Base-by-base conservation (phyloP, 2,113 vertebrate genomes). In the Chunga burmeisteri region DNA sequence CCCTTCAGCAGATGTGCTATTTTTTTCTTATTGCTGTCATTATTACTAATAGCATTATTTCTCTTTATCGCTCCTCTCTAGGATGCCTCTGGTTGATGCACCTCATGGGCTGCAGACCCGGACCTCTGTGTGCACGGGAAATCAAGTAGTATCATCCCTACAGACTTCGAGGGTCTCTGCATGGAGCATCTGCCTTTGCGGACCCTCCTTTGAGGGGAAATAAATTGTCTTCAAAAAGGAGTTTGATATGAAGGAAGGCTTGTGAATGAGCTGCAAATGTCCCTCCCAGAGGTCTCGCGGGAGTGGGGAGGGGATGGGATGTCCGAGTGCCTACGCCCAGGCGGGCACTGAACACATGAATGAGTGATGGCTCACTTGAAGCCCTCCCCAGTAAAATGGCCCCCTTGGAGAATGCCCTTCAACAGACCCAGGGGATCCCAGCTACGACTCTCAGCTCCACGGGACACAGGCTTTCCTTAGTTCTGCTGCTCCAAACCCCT, bases 291-390 rank as follows among this genome's bases (percentile, higher is more conserved):
- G 79, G 16, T 49, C 40, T 82, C 8, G 1, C 3, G 5, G 70
- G 74, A 74, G 56, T 1, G 18, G 36, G 44, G 46, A 80, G 65
- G 38, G 62, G 53, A 40, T 2, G 19, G 34, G 46, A 65, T 36
- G 19, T 68, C 49, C 0, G 0, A 71, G 34, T 2, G 2, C 32
- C 81, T 0, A 0, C 56, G 61, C 56, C 38, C 29, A 63, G 49
- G 27, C 46, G 15, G 22, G n/a, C 55, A 23, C 50, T 0, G 0
- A 30, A 81, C 38, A 13, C 3, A 4, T 27, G 30, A 7, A 2
- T 27, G 62, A 80, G 14, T 14, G 53, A 38, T 27, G 42, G 53
- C n/a, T 88, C 40, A 9, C 10, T 0, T 3, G 30, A 85, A 90
- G 13, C 34, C 44, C 19, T 42, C 40, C 40, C 44, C 7, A 23